Conservation (phyloP, 2,113 vertebrate species). For the Paraplagusia blochii region DNA sequence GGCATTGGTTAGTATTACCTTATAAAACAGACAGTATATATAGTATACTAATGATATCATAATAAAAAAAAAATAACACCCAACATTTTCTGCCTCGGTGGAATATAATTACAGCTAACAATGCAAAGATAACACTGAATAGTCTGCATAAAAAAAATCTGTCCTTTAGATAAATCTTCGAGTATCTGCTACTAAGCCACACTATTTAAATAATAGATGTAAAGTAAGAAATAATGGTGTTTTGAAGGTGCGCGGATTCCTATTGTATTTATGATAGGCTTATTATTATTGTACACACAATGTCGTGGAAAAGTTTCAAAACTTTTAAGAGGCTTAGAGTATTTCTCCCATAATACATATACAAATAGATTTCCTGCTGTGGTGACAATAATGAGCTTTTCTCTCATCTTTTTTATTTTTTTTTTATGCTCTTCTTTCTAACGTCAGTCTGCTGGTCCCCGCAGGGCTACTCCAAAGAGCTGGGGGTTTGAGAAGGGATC, state of each 20-base stretch:
- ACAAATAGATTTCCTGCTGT: conserved; percentile 34
- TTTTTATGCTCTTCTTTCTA: conserved; percentile 14
- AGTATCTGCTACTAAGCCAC: not conserved
- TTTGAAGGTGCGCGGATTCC: too few relatives aligned
- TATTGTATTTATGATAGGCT: conserved; percentile 19
- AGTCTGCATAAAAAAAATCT: not conserved
- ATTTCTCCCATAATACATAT: conserved; percentile 42
- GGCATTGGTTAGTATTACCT: not conserved
- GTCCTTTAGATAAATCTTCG: conserved; percentile 4
- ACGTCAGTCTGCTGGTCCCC: conserved; percentile 31
- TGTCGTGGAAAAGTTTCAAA: conserved; percentile 25
- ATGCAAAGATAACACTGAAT: too few relatives aligned
- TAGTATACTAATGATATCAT: too few relatives aligned
- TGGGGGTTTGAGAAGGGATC: conserved; percentile 33
- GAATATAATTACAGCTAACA: not conserved
- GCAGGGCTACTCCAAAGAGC: conserved; percentile 38
- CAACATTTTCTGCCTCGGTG: conserved; percentile 17
- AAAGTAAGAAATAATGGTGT: not conserved
- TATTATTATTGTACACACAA: conserved; percentile 46
- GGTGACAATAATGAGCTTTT: conserved; percentile 42
- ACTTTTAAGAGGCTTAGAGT: conserved; percentile 40
- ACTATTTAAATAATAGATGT: not conserved
- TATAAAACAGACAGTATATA: conserved; percentile 28
- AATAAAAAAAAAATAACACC: conserved; percentile 35
- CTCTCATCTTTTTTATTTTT: conserved; percentile 7